Base-by-base conservation (phyloP, 2,113 vertebrate genomes). In the Scophthalmus maximus region DNA sequence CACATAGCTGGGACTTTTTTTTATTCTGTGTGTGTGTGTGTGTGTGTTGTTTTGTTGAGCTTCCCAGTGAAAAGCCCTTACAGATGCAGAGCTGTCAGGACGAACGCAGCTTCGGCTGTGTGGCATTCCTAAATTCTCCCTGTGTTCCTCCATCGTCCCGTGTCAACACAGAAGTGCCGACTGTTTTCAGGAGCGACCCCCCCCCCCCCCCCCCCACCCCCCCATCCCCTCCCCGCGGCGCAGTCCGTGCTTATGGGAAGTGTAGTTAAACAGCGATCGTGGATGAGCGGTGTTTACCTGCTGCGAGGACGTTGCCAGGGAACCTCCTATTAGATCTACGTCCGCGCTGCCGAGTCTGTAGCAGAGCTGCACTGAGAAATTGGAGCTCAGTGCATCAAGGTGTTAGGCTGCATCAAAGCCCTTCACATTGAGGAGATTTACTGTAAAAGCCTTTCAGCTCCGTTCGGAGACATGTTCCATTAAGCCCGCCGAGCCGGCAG, bases 251-350 rank as follows among this genome's bases (percentile, higher is more conserved):
- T 82, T 73, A 82, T 59, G 75, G 82, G 76, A 78, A 79, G 79
- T 73, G 71, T 63, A 78, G 76, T 81, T 81, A 84, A 86, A 81
- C 79, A 82, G 74, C 58, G 12, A 65, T 83, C 84, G 61, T 63
- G 72, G 76, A 80, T 76, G 66, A 82, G 36, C 27, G 42, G 57
- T 53, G 76, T 71, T 72, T 77, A 73, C 66, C 26, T n/a, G 49
- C 62, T 69, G 66, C 73, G 60, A 60, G 30, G 40, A 78, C 23
- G 75, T 66, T 84, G 73, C 42, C 70, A 76, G 69, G 60, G 79
- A 57, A 76, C 25, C 62, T 59, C 57, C 59, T 65, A 71, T 81
- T 84, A 83, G 75, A 82, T 76, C 76, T 80, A 63, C 30, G n/a
- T 68, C 68, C 56, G 73, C 78, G 80, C 76, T 69, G 68, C 61